Base-by-base conservation (phyloP, 2,888 invertebrate genomes). In the Macrophya alboannulata region DNA sequence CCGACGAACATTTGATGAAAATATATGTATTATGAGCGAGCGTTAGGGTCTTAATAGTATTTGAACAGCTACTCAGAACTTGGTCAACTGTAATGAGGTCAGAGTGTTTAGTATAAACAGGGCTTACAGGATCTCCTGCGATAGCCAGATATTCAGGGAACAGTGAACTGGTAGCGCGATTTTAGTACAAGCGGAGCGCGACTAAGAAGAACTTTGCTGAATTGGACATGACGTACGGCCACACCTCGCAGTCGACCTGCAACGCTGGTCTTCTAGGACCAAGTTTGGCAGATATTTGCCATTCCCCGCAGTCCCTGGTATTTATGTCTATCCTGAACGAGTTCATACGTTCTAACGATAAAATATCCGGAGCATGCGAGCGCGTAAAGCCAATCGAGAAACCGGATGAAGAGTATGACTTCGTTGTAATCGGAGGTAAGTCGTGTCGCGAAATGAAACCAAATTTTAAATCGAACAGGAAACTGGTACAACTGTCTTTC, bases 241-340 rank as follows among this genome's bases (percentile, higher is more conserved):
- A 25, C 25, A 12, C 4, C 12, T 62, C 62, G 25, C 25, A 62
- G 12, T 62, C 10, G 25, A 25, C 10, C 12, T 62, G 62, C 62
- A 62, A 62, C 10, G 62, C 62, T 25, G 12, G 25, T 4, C 25
- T 25, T 21, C 93, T 96, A 82, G 93, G 96, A 89, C 96, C 96
- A 0, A 94, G 95, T 1, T 94, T 96, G 91, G 94, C 94, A 4
- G 93, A 94, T 31, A 91, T 94, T 0, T 96, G 96, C 88, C 93
- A 95, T 12, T 95, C 95, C 2, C 94, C 95, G n/a, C 94, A 95
- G 88, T 95, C 95, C 88, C 89, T 96, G 17, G 90, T 95, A 6
- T 96, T 96, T 94, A 96, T 96, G 96, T 94, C 94, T 17, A 93
- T 96, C 0, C 90, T 96, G 91, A 96, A 96, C 88, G 94, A 95